phyloP scores from a whole-genome alignment of 2,113 vertebrate genomes.

The Eira barbara region DNA sequence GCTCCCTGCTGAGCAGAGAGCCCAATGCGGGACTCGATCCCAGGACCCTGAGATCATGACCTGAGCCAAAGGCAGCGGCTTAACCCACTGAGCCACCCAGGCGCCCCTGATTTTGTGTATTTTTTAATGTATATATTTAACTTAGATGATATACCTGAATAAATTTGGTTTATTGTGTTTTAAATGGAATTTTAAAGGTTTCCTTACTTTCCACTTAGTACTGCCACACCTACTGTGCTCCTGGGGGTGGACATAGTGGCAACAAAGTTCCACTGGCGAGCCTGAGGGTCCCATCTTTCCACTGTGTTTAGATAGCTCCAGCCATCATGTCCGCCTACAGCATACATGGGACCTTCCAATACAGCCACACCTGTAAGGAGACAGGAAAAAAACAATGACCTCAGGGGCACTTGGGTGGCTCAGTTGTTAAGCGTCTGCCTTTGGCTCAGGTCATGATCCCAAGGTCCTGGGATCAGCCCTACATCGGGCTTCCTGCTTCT shows the following conservation, averaged over 20 bases:
- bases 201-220: constrained; percentile 95
- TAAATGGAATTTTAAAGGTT: constrained; percentile 23
- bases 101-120: not conserved
- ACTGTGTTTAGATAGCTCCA: constrained; percentile 99
- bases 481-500: too few species aligned
- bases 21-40: too few species aligned
- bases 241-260: constrained; percentile 97
- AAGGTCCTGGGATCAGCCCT: too few species aligned
- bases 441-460: too few species aligned
- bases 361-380: constrained; percentile 92
- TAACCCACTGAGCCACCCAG: too few species aligned
- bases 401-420: not conserved
- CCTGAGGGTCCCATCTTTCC: constrained; percentile 99
- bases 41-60: too few species aligned
- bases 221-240: constrained; percentile 97
- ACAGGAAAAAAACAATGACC: not conserved
- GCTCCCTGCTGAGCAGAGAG: too few species aligned
- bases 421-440: too few species aligned
- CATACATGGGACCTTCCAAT: constrained; percentile 97
- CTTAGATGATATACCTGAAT: not conserved
- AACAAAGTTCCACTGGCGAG: constrained; percentile 98
- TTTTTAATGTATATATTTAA: not conserved
- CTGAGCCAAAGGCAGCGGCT: too few species aligned
- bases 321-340: constrained; percentile 97
- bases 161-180: not conserved